Evolutionary conservation across 2,888 invertebrate genomes (phyloP).

Genomic region (Drosophila pseudotalamancana): DNA sequence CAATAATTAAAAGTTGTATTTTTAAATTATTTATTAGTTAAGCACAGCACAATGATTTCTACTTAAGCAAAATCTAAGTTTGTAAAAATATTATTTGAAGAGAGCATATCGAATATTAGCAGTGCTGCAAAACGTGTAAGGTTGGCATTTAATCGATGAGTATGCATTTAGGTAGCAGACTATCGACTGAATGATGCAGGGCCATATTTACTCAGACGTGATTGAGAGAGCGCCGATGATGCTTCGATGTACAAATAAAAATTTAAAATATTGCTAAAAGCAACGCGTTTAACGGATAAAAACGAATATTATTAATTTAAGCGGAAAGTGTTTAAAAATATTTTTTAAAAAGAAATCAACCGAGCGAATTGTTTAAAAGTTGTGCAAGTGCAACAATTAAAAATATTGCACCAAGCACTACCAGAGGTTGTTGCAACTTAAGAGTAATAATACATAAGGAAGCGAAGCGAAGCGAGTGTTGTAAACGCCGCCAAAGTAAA

Average conservation of each 20-base stretch:
- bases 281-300: conserved; percentile 57
- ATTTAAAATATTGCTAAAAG: conserved; percentile 59
- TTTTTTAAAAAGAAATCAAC: conserved; percentile 9
- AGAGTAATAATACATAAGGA: conserved; percentile 51
- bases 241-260: conserved; percentile 55
- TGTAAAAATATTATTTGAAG: background rate
- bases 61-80: background rate
- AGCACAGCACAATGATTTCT: background rate
- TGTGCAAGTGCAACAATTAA: conserved; percentile 16
- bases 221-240: conserved; percentile 53
- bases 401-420: conserved; percentile 40
- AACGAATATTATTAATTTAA: conserved; percentile 33
- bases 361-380: conserved; percentile 2
- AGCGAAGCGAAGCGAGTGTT: conserved; percentile 49
- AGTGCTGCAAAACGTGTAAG: conserved; percentile 22
- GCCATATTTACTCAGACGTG: conserved; percentile 44
- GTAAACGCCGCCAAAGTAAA: conserved; percentile 27
- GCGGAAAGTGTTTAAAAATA: conserved; percentile 14
- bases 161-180: background rate
- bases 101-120: background rate
- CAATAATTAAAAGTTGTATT: background rate
- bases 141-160: background rate
- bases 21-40: background rate
- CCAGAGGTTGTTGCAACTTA: conserved; percentile 48
- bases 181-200: background rate